Evolutionary conservation across 2,888 invertebrate genomes (phyloP).

Genomic region (Ornithoptera priamus): DNA sequence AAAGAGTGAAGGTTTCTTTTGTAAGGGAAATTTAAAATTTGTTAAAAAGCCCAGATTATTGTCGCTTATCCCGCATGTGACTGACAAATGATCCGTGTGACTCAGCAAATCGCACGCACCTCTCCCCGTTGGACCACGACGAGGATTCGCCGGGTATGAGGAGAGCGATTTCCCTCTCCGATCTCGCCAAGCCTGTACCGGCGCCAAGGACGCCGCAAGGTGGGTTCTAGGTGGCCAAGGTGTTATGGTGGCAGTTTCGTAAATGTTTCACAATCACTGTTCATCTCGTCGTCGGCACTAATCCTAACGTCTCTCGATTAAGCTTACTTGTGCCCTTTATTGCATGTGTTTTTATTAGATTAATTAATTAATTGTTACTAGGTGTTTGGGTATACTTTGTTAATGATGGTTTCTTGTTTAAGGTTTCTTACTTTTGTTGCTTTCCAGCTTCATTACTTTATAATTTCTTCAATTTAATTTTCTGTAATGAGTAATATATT

Average conservation of each 20-base stretch:
- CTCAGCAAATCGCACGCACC: conserved; percentile 59
- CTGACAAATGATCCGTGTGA: conserved; percentile 45
- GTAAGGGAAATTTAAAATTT: neutral
- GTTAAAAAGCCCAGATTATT: conserved; percentile 20
- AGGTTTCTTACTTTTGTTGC: neutral
- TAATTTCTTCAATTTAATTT: neutral
- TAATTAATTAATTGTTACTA: neutral
- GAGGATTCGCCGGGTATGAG: conserved; percentile 82
- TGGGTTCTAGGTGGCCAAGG: conserved; percentile 50
- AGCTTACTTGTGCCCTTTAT: neutral
- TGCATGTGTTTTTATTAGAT: neutral
- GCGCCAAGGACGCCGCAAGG: conserved; percentile 83
- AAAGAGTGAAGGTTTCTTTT: neutral
- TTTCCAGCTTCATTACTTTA: neutral
- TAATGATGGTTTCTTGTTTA: neutral
- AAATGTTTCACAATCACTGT: conserved; percentile 7
- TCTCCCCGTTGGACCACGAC: conserved; percentile 61
- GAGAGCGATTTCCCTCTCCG: conserved; percentile 89
- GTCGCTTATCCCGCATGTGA: conserved; percentile 34
- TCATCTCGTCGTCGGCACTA: neutral
- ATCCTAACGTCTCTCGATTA: neutral
- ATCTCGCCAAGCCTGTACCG: conserved; percentile 82
- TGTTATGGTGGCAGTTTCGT: conserved; percentile 15
- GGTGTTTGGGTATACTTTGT: neutral
- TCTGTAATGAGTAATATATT: neutral